Base-by-base conservation (phyloP, 2,113 vertebrate species). In the Oreochromis tanganicae region DNA sequence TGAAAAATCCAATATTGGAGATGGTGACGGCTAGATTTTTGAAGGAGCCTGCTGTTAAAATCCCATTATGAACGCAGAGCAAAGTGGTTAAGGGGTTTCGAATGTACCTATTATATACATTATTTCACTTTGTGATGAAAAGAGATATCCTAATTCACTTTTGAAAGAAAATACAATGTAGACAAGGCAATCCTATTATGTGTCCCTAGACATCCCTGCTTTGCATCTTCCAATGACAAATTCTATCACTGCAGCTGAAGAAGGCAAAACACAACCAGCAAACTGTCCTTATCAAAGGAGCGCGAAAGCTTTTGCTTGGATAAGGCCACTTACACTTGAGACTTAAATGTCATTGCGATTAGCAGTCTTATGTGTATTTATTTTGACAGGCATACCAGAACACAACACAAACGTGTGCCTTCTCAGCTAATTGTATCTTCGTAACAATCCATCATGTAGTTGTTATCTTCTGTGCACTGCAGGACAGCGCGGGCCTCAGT, bases 1-100 rank as follows among this genome's bases (percentile, higher is more conserved):
- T 86, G 84, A 91, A 92, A 94, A 96, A 96, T 94, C 92, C 91
- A 95, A 94, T 95, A 95, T 87, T 91, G 82, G 84, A 94, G 92
- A 95, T 93, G 94, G 88, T 94, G 92, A 96, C 36, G 87, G 91
- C 86, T 89, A 34, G 91, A 90, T 89, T 85, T 95, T 92, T 93
- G 88, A 94, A 93, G 86, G 78, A 93, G 91, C 78, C 90, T 83
- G 75, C 91, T 85, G 91, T 92, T 92, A 91, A 93, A 96, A 96
- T 96, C 93, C 88, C 91, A 95, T 96, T 95, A 96, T 88, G 92
- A 93, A 91, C 78, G 83, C 84, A 79, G 88, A 85, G 89, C 91
- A 93, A 94, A 92, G 93, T 93, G 92, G 91, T 89, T 94, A 89
- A 94, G 93, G 91, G 91, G 66, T 92, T 94, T 94, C 87, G 63